Conservation (phyloP, 2,888 invertebrate genomes). For the Eristalis arbustorum region DNA sequence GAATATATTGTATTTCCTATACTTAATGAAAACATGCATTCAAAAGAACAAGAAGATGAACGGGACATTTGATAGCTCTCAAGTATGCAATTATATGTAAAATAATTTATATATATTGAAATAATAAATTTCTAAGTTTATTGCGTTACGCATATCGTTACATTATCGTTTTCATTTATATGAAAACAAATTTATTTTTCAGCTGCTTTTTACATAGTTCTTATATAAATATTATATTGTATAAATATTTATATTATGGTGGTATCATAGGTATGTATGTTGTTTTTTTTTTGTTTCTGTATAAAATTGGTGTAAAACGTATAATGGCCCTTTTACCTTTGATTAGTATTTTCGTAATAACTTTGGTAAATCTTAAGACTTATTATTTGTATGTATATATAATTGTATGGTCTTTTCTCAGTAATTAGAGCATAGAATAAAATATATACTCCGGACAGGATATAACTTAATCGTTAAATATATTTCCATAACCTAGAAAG, state of each 20-base stretch:
- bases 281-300: not conserved
- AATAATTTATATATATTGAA: conserved; percentile 60
- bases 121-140: conserved; percentile 67
- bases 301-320: not conserved
- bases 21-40: conserved; percentile 39
- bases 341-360: not conserved
- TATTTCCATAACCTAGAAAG: too few relatives aligned
- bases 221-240: conserved; percentile 58
- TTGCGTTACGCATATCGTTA: conserved; percentile 51
- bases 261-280: conserved; percentile 66
- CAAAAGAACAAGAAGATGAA: conserved; percentile 14
- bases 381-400: too few relatives aligned
- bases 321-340: too few relatives aligned
- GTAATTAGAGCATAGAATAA: too few relatives aligned
- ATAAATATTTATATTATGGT: conserved; percentile 65
- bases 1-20: conserved; percentile 56
- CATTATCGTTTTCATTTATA: conserved; percentile 35
- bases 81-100: conserved; percentile 65
- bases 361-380: too few relatives aligned
- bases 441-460: too few relatives aligned
- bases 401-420: too few relatives aligned
- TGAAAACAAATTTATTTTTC: conserved; percentile 42
- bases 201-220: conserved; percentile 36
- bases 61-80: conserved; percentile 51
- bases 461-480: too few relatives aligned